Percentiles rank a stretch among this genome's conserved stretches.
These are phyloP conservation scores for Myotis planiceps DNA, from an alignment of 2,797 vertebrate genomes.

Conservation along the genomic window DNA sequence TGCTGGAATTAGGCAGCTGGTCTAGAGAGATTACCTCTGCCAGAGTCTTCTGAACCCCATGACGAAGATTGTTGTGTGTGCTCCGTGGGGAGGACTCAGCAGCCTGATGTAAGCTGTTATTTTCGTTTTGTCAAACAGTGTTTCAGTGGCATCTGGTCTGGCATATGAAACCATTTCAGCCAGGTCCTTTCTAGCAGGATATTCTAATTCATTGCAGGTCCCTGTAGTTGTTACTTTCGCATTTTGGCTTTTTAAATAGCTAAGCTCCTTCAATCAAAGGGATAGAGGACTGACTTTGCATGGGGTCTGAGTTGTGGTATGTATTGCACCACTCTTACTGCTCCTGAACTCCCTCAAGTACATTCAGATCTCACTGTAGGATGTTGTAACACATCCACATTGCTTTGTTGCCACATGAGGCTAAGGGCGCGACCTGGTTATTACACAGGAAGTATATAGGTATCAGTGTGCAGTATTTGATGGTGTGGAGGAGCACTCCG, in stretches of 20 bases:
- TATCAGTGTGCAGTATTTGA: background rate
- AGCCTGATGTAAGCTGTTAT: slow-evolving; percentile 40
- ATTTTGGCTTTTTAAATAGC: slow-evolving; percentile 35
- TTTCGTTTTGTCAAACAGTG: slow-evolving; percentile 55
- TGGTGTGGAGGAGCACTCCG: background rate
- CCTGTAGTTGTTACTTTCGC: background rate
- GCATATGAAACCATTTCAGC: slow-evolving; percentile 19
- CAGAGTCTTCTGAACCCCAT: slow-evolving; percentile 52
- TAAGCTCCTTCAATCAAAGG: background rate
- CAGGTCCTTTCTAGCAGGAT: slow-evolving; percentile 14
- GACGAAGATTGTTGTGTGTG: slow-evolving; percentile 56
- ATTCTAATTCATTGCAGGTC: background rate
- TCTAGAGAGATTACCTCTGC: slow-evolving; percentile 56
- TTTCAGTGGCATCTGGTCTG: slow-evolving; percentile 43
- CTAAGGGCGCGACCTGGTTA: background rate
- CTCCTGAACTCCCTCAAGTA: background rate
- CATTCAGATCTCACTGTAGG: background rate
- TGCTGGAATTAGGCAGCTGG: slow-evolving; percentile 60
- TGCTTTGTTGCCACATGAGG: slow-evolving; percentile 33
- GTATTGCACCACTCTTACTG: background rate
- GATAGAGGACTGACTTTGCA: background rate
- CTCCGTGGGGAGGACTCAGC: background rate
- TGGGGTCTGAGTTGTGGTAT: background rate
- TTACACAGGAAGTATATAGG: background rate
- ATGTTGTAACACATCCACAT: background rate